Evolutionary conservation across 1,140 invertebrate species (phyloP).

Genomic region (Eriocheir sinensis): DNA sequence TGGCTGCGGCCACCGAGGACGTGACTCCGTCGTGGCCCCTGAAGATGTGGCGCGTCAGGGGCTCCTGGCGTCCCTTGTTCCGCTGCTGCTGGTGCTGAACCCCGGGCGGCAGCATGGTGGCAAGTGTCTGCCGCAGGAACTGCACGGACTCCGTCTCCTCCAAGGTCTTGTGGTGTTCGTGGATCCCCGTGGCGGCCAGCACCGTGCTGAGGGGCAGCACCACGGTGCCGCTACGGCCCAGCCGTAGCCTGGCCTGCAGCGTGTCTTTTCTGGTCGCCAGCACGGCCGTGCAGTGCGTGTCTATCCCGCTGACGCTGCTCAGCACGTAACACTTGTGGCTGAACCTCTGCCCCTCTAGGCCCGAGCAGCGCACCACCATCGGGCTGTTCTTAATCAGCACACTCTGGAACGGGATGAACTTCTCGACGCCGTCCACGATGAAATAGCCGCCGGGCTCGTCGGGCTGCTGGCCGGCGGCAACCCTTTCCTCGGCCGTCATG

Average conservation of each 20-base stretch:
- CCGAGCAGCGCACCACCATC: neutral
- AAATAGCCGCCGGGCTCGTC: slow-evolving; percentile 34
- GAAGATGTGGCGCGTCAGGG: neutral
- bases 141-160: neutral
- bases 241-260: neutral
- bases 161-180: neutral
- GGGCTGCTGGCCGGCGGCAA: neutral
- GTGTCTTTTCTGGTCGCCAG: neutral
- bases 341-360: neutral
- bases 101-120: neutral
- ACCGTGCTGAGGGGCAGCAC: neutral
- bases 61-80: neutral
- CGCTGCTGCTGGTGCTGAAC: neutral
- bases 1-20: neutral
- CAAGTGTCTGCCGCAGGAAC: neutral
- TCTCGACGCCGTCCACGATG: neutral
- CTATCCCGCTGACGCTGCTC: neutral
- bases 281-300: neutral
- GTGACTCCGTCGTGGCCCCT: neutral
- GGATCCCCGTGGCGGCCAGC: neutral
- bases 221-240: neutral
- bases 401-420: neutral
- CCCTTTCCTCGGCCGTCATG: neutral
- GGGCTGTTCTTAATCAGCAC: neutral
- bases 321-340: neutral